phyloP scores from a whole-genome alignment of 2,797 vertebrate species.

The Taeniopygia guttata region DNA sequence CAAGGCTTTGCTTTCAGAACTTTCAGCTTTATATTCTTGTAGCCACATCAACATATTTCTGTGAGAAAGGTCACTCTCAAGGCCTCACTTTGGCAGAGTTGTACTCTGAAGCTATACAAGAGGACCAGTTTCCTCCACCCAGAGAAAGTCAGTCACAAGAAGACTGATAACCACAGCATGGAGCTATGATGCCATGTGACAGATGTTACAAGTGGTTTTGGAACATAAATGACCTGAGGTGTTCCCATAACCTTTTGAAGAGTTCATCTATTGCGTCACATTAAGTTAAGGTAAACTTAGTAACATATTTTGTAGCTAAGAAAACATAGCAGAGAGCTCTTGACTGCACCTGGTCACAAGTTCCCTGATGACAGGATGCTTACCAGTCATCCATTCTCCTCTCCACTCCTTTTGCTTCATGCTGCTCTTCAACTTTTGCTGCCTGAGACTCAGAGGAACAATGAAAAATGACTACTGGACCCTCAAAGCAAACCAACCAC shows the following conservation, averaged over 20 bases:
- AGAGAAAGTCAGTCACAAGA: background rate
- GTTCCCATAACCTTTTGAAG: background rate
- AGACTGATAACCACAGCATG: background rate
- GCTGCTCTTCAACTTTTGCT: background rate
- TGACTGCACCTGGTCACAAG: background rate
- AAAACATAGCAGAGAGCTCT: background rate
- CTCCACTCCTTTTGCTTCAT: background rate
- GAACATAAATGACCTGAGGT: background rate
- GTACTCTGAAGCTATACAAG: background rate
- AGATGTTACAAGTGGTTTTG: background rate
- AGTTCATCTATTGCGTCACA: background rate
- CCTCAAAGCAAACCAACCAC: background rate
- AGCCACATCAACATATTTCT: background rate
- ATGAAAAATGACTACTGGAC: background rate
- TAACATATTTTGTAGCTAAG: constrained; percentile 1
- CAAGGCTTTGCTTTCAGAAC: background rate
- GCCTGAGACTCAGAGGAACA: background rate
- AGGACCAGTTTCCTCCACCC: background rate
- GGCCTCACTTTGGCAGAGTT: background rate
- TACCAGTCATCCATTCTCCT: background rate
- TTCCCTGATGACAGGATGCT: background rate
- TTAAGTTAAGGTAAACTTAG: background rate
- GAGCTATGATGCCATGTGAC: background rate
- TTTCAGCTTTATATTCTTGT: background rate
- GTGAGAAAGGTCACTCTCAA: background rate